Percentiles rank a stretch among this genome's conserved stretches.
Evolutionary conservation across 1,140 invertebrate species (phyloP).

Genomic region (Belonocnema kinseyi): DNA sequence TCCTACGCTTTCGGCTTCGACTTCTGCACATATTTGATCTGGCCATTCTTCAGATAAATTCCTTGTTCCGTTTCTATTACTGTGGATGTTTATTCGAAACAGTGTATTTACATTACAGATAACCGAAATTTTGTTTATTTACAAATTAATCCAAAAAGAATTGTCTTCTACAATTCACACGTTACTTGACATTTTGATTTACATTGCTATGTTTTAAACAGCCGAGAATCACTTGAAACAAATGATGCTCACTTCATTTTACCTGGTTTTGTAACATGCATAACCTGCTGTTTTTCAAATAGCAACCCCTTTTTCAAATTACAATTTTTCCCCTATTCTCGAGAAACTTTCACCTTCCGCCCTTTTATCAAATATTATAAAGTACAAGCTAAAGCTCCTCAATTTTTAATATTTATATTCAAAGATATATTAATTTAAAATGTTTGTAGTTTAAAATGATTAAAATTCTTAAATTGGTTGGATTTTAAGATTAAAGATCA

Average conservation of each 20-base stretch:
- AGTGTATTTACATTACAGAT: not conserved
- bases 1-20: slow-evolving; percentile 35
- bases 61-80: slow-evolving; percentile 13
- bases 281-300: too few species aligned
- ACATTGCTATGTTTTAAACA: not conserved
- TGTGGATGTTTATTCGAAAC: not conserved
- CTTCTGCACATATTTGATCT: slow-evolving; percentile 35
- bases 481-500: too few species aligned
- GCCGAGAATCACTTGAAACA: not conserved
- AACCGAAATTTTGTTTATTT: not conserved
- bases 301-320: too few species aligned
- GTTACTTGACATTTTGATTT: not conserved
- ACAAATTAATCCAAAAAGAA: not conserved
- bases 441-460: too few species aligned
- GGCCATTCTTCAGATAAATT: not conserved
- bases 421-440: too few species aligned
- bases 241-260: not conserved
- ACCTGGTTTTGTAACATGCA: not conserved
- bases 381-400: too few species aligned
- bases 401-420: too few species aligned
- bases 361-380: too few species aligned
- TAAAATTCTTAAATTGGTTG: too few species aligned
- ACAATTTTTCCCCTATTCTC: too few species aligned
- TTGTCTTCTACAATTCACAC: too few species aligned
- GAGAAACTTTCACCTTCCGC: too few species aligned